Conservation (phyloP, 2,113 vertebrate genomes). For the Antennarius striatus region DNA sequence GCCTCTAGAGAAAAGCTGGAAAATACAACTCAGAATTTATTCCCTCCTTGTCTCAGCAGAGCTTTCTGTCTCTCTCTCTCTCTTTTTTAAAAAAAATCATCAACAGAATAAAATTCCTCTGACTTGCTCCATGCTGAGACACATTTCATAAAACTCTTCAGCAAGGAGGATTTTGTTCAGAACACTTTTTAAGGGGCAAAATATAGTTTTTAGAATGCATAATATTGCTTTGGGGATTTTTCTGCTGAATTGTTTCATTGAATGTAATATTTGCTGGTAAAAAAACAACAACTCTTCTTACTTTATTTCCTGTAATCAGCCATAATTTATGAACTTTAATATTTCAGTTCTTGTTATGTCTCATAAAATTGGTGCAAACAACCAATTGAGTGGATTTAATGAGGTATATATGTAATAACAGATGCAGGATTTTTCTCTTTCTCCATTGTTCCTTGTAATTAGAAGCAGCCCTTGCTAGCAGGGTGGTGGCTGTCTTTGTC, state of each 20-base stretch:
- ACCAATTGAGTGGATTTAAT: not conserved
- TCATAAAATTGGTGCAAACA: not conserved
- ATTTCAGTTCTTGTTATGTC: too few relatives aligned
- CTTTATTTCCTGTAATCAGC: not conserved
- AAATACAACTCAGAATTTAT: slow-evolving; percentile 14
- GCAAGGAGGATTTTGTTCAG: not conserved
- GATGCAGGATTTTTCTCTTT: too few relatives aligned
- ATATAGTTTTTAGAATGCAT: not conserved
- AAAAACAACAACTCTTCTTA: not conserved
- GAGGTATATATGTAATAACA: not conserved
- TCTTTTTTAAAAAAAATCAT: slow-evolving; percentile 20
- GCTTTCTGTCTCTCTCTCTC: too few relatives aligned
- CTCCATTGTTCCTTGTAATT: not conserved
- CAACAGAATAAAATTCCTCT: slow-evolving; percentile 21
- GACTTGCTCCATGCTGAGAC: not conserved
- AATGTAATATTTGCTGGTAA: not conserved
- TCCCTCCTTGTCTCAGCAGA: too few relatives aligned
- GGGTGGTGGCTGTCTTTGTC: slow-evolving; percentile 59
- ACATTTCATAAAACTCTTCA: slow-evolving; percentile 16
- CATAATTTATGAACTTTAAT: too few relatives aligned
- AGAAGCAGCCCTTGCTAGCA: not conserved
- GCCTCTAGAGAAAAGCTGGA: slow-evolving; percentile 24
- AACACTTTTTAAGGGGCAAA: not conserved
- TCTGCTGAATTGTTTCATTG: not conserved
- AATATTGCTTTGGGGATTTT: slow-evolving; percentile 1